Conservation (phyloP, 2,797 vertebrate genomes). For the Esox lucius region DNA sequence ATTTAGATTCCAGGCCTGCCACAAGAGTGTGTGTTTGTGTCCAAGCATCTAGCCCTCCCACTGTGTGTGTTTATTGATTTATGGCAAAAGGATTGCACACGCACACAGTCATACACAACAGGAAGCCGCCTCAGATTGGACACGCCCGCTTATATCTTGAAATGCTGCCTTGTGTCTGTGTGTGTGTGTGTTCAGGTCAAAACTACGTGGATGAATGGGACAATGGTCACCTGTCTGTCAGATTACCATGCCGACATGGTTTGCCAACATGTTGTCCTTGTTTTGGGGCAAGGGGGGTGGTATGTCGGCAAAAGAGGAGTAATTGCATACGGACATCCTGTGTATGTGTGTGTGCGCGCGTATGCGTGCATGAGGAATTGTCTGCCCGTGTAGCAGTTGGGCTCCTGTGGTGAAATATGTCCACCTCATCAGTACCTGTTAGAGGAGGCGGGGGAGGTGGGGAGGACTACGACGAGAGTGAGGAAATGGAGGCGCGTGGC, state of each 20-base stretch:
- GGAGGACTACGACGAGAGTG: neutral
- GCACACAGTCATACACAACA: neutral
- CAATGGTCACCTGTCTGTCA: neutral
- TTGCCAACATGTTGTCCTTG: neutral
- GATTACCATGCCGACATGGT: neutral
- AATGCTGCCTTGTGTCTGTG: neutral
- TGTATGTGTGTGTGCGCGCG: neutral
- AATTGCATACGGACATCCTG: no score
- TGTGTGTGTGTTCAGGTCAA: neutral
- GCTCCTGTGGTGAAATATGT: constrained; percentile 42
- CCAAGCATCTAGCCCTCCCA: neutral
- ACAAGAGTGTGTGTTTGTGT: constrained; percentile 29
- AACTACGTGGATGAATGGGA: neutral
- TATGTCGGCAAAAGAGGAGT: no score
- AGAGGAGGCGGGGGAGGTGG: constrained; percentile 15
- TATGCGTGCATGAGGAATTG: constrained; percentile 42
- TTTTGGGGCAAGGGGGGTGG: no score
- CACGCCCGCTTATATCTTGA: neutral
- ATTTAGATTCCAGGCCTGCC: no score
- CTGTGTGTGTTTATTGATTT: constrained; percentile 14
- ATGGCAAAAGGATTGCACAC: neutral
- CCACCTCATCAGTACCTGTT: constrained; percentile 50
- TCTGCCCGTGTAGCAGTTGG: constrained; percentile 18
- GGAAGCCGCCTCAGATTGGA: neutral
- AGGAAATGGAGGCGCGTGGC: neutral